Conservation (phyloP, 2,888 invertebrate species). For the Drosophila mimica region DNA sequence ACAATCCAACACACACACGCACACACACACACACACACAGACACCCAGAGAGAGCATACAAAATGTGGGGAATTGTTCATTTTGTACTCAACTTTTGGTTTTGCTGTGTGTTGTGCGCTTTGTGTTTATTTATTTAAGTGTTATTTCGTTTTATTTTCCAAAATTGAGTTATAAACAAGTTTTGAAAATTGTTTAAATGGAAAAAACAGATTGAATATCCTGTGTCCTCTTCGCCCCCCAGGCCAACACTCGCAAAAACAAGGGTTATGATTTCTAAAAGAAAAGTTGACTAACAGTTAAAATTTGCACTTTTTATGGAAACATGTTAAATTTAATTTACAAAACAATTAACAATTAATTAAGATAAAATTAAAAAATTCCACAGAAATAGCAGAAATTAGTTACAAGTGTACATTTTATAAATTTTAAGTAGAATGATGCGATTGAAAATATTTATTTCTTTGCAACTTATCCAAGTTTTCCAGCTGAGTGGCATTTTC, state of each 20-base stretch:
- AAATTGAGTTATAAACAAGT: slow-evolving; percentile 80
- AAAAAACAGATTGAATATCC: slow-evolving; percentile 76
- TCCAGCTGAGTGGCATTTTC: slow-evolving; percentile 66
- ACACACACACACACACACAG: background rate
- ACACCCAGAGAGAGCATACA: slow-evolving; percentile 20
- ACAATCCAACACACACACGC: slow-evolving; percentile 9
- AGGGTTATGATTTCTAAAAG: too few relatives aligned
- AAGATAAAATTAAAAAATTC: too few relatives aligned
- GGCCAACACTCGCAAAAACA: slow-evolving; percentile 1
- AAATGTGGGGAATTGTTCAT: slow-evolving; percentile 67
- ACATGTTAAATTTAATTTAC: background rate
- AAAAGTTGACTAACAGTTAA: background rate
- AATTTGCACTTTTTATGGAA: background rate
- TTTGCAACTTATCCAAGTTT: slow-evolving; percentile 65
- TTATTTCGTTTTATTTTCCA: slow-evolving; percentile 74
- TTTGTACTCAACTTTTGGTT: slow-evolving; percentile 51
- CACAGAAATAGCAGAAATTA: background rate
- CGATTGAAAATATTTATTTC: slow-evolving; percentile 25
- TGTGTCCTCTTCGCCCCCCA: slow-evolving; percentile 7
- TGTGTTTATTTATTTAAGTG: slow-evolving; percentile 76
- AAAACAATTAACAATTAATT: too few relatives aligned
- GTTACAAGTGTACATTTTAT: background rate
- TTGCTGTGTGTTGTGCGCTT: slow-evolving; percentile 38
- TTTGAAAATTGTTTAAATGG: slow-evolving; percentile 72
- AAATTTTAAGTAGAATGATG: background rate